Evolutionary conservation across 2,797 vertebrate genomes (phyloP).

Genomic region (Valencia hispanica): DNA sequence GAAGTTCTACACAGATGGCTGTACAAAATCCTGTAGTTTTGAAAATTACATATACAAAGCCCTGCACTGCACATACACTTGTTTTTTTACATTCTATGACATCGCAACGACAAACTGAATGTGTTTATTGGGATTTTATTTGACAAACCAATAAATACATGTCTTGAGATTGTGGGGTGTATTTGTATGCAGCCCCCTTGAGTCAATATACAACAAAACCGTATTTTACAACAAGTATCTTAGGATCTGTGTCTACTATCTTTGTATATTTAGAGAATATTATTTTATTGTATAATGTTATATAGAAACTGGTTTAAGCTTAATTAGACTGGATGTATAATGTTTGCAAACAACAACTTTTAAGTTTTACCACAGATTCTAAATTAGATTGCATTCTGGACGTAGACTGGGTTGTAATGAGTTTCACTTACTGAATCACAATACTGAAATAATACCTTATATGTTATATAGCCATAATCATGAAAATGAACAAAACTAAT

Average conservation of each 20-base stretch:
- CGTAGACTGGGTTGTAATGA: background rate
- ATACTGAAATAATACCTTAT: background rate
- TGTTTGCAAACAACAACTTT: background rate
- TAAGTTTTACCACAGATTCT: background rate
- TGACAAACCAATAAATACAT: background rate
- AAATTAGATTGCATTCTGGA: background rate
- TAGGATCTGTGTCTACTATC: background rate
- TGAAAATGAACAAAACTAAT: background rate
- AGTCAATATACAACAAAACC: background rate
- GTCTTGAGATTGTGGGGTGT: background rate
- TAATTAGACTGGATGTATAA: background rate
- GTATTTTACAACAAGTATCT: background rate
- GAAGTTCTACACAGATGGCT: background rate
- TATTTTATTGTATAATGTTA: background rate
- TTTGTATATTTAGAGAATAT: background rate
- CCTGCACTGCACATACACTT: background rate
- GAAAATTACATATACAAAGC: background rate
- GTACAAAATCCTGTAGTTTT: background rate
- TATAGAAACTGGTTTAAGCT: background rate
- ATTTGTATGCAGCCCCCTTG: background rate
- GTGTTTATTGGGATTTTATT: background rate
- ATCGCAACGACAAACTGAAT: background rate
- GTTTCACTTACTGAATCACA: background rate
- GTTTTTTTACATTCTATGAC: too few species aligned
- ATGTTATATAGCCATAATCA: background rate